Percentiles rank a stretch among this genome's conserved stretches.
These are phyloP conservation scores for Mellivora capensis DNA, from an alignment of 2,113 vertebrate species.

Conservation along the genomic window DNA sequence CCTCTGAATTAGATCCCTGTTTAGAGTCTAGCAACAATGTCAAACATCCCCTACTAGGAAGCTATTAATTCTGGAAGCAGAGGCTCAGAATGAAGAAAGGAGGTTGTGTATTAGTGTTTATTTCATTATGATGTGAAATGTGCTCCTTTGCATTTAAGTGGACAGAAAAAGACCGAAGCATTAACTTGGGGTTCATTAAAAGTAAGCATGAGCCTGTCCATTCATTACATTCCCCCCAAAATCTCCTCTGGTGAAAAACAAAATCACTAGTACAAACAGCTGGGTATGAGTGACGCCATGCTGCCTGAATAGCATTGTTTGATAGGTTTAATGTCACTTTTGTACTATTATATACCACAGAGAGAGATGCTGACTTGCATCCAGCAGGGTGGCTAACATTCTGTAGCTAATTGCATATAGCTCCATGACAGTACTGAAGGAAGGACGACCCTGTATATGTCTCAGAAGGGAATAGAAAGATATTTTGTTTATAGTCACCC, in stretches of 20 bases:
- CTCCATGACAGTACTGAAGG: constrained; percentile 75
- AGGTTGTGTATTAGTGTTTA: constrained; percentile 68
- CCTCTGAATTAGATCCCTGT: constrained; percentile 62
- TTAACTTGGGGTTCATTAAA: constrained; percentile 80
- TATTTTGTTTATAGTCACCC: constrained; percentile 82
- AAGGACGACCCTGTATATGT: constrained; percentile 74
- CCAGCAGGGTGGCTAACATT: constrained; percentile 83
- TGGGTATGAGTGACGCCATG: constrained; percentile 39
- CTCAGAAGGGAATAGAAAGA: constrained; percentile 80
- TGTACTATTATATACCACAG: constrained; percentile 68
- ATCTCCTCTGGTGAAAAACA: constrained; percentile 71
- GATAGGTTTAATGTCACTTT: constrained; percentile 71
- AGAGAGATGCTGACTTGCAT: constrained; percentile 75
- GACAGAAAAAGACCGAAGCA: constrained; percentile 71
- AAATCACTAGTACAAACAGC: constrained; percentile 68
- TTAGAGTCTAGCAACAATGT: constrained; percentile 70
- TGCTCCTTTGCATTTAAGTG: constrained; percentile 81
- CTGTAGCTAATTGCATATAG: constrained; percentile 83
- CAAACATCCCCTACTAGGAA: constrained; percentile 62
- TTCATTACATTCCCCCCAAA: constrained; percentile 63
- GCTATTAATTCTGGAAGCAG: constrained; percentile 72
- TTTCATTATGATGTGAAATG: constrained; percentile 75
- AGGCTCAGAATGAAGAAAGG: constrained; percentile 59
- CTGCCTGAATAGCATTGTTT: constrained; percentile 58
- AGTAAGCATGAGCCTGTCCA: constrained; percentile 68